Evolutionary conservation across 2,888 invertebrate species (phyloP), one percentile per base, ranked within the genome.

Genomic region (Brachyopa scutellaris): DNA sequence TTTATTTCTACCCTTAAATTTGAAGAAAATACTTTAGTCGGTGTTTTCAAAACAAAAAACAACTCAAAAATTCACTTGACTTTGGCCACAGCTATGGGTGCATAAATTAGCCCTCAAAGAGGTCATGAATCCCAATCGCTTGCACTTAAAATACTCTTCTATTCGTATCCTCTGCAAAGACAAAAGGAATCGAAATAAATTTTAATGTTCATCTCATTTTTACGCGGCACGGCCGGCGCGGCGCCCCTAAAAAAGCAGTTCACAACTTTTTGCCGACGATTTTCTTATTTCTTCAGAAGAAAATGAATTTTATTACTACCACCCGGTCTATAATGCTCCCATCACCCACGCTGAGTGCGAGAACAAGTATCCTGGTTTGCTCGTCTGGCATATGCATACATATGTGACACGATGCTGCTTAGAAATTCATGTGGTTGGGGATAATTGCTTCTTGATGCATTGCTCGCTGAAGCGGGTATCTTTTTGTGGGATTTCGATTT

Each of bases 201-300:
- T 72, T 78, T 57, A 72, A 78, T 78, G 78, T 64, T 57, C 70
- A 69, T 69, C 62, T 77, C 49, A 70, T 70, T 57, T 64, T 70
- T 53, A 70, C 67, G 77, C 64, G 6, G 6, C n/a, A n/a, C n/a
- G n/a, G n/a, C n/a, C n/a, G n/a, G n/a, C n/a, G n/a, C n/a, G 67
- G 55, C 53, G 31, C 59, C 47, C 9, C 47, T 31, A 33, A 70
- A 49, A 61, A 45, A 42, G 19, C 61, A 57, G 57, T 78, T 78
- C 72, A 26, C 38, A 57, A 38, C 55, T 73, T 55, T 53, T 45
- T 21, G 29, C 19, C 3, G 57, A 40, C 40, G 49, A 36, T 69
- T 51, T 64, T 61, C 23, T 11, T 17, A 21, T 15, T 13, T 26
- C 55, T 64, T 72, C 72, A 59, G 59, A 59, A 23, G 59, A 45